Percentiles rank a stretch among this genome's conserved stretches.
Evolutionary conservation across 2,888 invertebrate species (phyloP).

Genomic region (Dryobota labecula): DNA sequence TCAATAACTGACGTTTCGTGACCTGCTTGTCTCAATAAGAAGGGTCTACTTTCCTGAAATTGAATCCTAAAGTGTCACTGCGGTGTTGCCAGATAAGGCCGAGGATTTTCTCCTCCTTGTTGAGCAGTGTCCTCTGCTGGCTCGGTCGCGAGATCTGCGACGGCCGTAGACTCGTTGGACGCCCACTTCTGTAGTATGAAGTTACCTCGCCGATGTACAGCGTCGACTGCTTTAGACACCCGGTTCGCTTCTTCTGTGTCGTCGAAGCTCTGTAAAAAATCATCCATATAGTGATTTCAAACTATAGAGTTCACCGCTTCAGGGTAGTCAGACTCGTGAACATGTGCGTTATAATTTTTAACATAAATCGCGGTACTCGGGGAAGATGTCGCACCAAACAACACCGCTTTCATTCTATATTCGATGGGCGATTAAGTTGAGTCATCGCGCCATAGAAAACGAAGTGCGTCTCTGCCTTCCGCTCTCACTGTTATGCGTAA

Average conservation of each 20-base stretch:
- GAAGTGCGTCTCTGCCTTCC: not conserved
- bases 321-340: no score
- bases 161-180: not conserved
- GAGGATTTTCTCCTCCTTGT: not conserved
- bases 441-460: not conserved
- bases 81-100: not conserved
- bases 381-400: no score
- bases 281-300: not conserved
- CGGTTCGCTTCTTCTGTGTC: not conserved
- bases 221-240: not conserved
- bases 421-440: not conserved
- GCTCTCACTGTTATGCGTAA: not conserved
- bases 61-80: not conserved
- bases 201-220: not conserved
- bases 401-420: not conserved
- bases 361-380: no score
- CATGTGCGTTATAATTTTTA: no score
- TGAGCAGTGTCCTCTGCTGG: not conserved
- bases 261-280: not conserved
- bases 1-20: no score
- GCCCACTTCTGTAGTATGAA: not conserved
- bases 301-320: no score
- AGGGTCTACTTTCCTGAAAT: no score
- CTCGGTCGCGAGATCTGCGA: not conserved
- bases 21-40: no score